Percentiles rank a stretch among this genome's conserved stretches.
phyloP scores from a whole-genome alignment of 2,113 vertebrate genomes.

The Myodes glareolus region DNA sequence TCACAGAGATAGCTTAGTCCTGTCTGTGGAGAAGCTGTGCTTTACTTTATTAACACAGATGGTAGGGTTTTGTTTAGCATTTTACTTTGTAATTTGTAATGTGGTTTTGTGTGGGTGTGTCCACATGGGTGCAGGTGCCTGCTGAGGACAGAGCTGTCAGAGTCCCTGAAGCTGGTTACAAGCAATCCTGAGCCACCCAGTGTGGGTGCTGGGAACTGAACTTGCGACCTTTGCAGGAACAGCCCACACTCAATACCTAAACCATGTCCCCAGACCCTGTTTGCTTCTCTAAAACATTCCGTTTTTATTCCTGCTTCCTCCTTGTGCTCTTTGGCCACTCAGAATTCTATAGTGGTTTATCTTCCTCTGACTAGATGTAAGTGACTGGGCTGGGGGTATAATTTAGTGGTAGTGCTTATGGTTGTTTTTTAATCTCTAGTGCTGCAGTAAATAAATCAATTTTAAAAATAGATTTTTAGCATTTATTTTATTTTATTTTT shows the following conservation, averaged over 20 bases:
- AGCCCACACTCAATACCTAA: background rate
- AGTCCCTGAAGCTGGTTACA: background rate
- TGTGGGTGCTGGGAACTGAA: background rate
- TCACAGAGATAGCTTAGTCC: background rate
- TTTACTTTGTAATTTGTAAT: background rate
- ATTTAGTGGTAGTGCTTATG: background rate
- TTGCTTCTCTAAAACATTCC: background rate
- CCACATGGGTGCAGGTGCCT: background rate
- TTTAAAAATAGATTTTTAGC: background rate
- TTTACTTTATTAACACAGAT: background rate
- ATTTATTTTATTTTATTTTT: background rate
- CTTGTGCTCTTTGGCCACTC: background rate
- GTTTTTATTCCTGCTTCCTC: background rate
- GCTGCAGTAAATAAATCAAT: background rate
- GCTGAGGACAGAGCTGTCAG: background rate
- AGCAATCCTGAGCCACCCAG: background rate
- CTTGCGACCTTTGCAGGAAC: background rate
- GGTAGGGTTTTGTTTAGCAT: background rate
- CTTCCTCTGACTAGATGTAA: background rate
- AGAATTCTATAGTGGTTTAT: background rate
- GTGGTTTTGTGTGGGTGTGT: background rate
- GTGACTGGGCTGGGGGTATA: background rate
- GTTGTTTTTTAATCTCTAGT: background rate
- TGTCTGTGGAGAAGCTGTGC: background rate
- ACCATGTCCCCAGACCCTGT: background rate